Conservation (phyloP, 1,140 invertebrate genomes). For the Trichoplusia ni region DNA sequence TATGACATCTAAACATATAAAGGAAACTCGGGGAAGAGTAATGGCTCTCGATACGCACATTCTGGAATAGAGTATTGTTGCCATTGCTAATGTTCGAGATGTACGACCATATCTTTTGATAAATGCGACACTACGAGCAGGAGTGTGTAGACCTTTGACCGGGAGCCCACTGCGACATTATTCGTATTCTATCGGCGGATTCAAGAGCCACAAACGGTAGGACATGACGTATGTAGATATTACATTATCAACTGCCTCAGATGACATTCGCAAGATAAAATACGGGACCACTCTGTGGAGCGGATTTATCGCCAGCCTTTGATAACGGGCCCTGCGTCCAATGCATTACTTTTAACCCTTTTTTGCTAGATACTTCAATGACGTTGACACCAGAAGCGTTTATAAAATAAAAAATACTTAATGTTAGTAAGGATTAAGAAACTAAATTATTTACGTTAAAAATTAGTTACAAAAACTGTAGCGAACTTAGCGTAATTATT, state of each 20-base stretch:
- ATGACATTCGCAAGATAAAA: conserved; percentile 4
- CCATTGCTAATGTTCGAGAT: conserved; percentile 53
- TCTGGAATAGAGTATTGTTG: conserved; percentile 56
- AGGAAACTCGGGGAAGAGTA: conserved; percentile 62
- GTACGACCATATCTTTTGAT: conserved; percentile 41
- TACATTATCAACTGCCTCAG: conserved; percentile 2
- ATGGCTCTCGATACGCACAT: conserved; percentile 63
- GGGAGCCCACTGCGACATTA: conserved; percentile 35
- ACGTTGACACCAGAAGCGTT: no score
- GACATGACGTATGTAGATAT: conserved; percentile 19
- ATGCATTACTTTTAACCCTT: background rate
- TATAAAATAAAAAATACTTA: no score
- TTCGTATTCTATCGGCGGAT: conserved; percentile 33
- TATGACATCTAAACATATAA: conserved; percentile 65
- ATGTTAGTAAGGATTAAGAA: no score
- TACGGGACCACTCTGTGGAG: background rate
- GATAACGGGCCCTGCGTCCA: background rate
- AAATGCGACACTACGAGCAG: conserved; percentile 37
- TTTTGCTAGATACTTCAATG: no score
- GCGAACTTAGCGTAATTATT: background rate
- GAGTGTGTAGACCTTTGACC: conserved; percentile 32
- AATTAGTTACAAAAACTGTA: no score
- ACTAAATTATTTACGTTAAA: no score
- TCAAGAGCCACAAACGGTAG: conserved; percentile 9
- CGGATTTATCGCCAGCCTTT: background rate